Percentiles rank a stretch among this genome's conserved stretches.
Evolutionary conservation across 2,797 vertebrate species (phyloP).

Genomic region (Amblyraja radiata): DNA sequence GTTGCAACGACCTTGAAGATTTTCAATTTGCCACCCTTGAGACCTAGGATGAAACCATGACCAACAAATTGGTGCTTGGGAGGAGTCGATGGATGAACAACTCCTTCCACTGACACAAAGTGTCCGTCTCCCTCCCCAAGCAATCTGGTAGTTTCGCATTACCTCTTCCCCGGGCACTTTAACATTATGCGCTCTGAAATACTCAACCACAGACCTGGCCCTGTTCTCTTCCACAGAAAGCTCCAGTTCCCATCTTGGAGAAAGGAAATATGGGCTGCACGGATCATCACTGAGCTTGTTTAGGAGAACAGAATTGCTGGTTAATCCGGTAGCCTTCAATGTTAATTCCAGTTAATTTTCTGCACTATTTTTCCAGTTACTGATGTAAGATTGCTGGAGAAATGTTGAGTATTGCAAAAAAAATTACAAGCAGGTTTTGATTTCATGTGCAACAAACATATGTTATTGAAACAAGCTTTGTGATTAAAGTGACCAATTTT

Average conservation of each 20-base stretch:
- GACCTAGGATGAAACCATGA: neutral
- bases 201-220: neutral
- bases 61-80: neutral
- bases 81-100: neutral
- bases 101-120: too few species aligned
- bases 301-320: neutral
- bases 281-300: neutral
- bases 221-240: neutral
- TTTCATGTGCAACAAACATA: too few species aligned
- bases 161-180: neutral
- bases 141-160: neutral
- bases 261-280: neutral
- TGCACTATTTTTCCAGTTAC: too few species aligned
- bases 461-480: too few species aligned
- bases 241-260: neutral
- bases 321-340: too few species aligned
- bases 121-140: neutral
- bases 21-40: neutral
- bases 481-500: too few species aligned
- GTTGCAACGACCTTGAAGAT: neutral
- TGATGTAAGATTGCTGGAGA: too few species aligned
- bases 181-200: neutral
- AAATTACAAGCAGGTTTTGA: too few species aligned
- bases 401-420: too few species aligned
- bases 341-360: too few species aligned